Percentiles rank a stretch among this genome's conserved stretches.
Evolutionary conservation across 2,797 vertebrate genomes (phyloP).

Genomic region (Florisuga fusca): DNA sequence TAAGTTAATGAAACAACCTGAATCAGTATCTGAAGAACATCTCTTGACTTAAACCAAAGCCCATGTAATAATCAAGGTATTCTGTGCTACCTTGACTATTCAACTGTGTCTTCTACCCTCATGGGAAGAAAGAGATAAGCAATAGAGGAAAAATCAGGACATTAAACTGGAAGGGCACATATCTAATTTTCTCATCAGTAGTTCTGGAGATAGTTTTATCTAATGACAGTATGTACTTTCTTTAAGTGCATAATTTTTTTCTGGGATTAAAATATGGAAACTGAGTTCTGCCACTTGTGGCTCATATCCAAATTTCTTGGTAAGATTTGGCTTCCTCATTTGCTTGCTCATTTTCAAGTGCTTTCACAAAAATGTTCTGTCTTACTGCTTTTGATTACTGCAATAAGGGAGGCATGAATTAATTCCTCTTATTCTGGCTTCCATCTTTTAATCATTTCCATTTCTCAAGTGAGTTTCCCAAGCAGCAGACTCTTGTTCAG

Average conservation of each 20-base stretch:
- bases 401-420: neutral
- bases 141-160: neutral
- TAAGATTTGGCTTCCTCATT: neutral
- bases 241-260: neutral
- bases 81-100: neutral
- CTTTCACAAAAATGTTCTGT: neutral
- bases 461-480: neutral
- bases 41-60: neutral
- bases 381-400: conserved; percentile 15
- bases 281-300: neutral
- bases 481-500: neutral
- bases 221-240: neutral
- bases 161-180: neutral
- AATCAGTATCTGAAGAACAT: neutral
- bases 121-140: neutral
- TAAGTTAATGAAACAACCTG: neutral
- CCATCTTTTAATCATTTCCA: neutral
- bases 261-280: neutral
- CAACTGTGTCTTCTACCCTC: neutral
- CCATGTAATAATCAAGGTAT: neutral
- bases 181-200: neutral
- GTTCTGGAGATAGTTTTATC: neutral
- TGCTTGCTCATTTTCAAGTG: neutral
- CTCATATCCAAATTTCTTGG: neutral
- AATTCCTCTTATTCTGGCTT: neutral